Conservation (phyloP, 1,140 invertebrate genomes). For the Proctacanthus coquilletti region DNA sequence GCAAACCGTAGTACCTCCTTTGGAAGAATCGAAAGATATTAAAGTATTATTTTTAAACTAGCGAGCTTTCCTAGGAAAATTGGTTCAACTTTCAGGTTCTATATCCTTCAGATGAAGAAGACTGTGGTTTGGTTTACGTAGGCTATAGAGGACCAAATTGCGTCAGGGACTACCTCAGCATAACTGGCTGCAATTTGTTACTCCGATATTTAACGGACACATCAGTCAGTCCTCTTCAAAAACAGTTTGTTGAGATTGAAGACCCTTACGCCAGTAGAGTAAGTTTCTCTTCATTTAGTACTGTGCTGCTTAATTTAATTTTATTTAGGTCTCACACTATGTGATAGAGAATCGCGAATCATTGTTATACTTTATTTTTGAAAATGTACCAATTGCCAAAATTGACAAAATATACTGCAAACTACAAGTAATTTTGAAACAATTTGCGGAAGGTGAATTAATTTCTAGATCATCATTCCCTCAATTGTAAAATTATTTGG, state of each 20-base stretch:
- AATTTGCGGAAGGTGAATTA: conserved; percentile 25
- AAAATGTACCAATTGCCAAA: conserved; percentile 60
- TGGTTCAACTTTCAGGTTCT: conserved; percentile 36
- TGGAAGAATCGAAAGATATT: conserved; percentile 31
- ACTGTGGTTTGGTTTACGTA: conserved; percentile 62
- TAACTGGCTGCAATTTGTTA: conserved; percentile 50
- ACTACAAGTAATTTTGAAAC: conserved; percentile 38
- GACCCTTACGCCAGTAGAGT: conserved; percentile 69
- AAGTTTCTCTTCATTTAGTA: conserved; percentile 24
- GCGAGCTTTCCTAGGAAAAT: no score
- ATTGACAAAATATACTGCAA: conserved; percentile 44
- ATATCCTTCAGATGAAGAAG: conserved; percentile 76
- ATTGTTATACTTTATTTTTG: conserved; percentile 52
- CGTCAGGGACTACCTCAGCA: conserved; percentile 36
- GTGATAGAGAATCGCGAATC: conserved; percentile 56
- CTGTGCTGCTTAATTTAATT: conserved; percentile 44
- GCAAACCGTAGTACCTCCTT: conserved; percentile 50
- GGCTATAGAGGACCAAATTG: conserved; percentile 73
- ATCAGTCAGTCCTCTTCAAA: conserved; percentile 65
- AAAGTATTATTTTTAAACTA: conserved; percentile 19
- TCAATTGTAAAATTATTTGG: background rate
- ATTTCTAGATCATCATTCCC: background rate
- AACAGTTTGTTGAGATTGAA: conserved; percentile 68
- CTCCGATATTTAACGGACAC: conserved; percentile 75
- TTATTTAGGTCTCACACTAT: conserved; percentile 31